phyloP scores from a whole-genome alignment of 1,140 invertebrate species.

The Lepidurus apus region DNA sequence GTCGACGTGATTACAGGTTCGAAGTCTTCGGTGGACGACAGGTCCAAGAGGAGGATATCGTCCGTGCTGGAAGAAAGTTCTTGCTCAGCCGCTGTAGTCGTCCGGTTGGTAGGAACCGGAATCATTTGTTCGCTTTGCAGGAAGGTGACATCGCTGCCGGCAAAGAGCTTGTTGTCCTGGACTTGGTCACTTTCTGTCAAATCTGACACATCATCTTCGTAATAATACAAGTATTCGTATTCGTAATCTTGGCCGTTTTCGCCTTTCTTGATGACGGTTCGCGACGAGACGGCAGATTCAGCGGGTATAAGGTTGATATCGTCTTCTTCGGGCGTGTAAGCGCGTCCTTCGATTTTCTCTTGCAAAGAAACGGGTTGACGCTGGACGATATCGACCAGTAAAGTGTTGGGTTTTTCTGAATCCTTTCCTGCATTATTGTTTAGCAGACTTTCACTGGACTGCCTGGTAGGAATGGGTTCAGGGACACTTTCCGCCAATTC shows the following conservation, averaged over 20 bases:
- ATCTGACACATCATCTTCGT: constrained; percentile 56
- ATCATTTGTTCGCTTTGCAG: neutral
- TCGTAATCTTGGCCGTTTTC: constrained; percentile 86
- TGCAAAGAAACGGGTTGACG: neutral
- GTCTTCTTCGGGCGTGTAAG: constrained; percentile 28
- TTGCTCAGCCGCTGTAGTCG: neutral
- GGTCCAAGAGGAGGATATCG: neutral
- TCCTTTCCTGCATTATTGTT: neutral
- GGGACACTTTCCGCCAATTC: neutral
- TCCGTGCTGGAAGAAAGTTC: neutral
- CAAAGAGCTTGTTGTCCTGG: neutral
- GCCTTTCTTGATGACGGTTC: constrained; percentile 76
- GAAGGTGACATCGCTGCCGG: neutral
- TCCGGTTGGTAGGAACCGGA: neutral
- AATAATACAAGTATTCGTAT: constrained; percentile 86
- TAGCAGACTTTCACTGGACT: neutral
- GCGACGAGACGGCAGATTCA: constrained; percentile 47
- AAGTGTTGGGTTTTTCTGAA: neutral
- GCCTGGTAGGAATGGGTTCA: neutral
- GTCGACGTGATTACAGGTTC: neutral
- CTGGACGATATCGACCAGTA: neutral
- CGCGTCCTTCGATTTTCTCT: constrained; percentile 16
- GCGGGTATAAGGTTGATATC: constrained; percentile 37
- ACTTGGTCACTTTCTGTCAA: constrained; percentile 51
- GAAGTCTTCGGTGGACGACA: constrained; percentile 1